Evolutionary conservation across 2,113 vertebrate genomes (phyloP), one percentile per base, ranked within the genome.

Genomic region (Mobula birostris): DNA sequence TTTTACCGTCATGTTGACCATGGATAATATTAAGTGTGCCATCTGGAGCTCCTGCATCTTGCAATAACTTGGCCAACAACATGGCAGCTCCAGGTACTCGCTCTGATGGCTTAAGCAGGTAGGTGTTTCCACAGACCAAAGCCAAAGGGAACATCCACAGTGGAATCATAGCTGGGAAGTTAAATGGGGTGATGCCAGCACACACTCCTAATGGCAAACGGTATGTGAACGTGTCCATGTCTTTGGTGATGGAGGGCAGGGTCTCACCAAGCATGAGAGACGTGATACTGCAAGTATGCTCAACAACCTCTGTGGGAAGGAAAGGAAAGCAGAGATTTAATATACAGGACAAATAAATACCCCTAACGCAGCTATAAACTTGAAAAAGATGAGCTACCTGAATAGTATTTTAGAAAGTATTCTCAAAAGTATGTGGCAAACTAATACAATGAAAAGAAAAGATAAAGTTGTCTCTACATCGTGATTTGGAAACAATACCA

Each of bases 131-230:
- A 94, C 98, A 98, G 83, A 98, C 99, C 98, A 99, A 97, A 87
- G 98, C 98, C 98, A 99, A 97, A 48, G 99, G 98, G 95, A 98
- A 99, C 98, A 99, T 99, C 99, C 99, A 99, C 48, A 99, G 97
- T 40, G 99, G 99, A 95, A 99, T 99, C 99, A 99, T 99, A 95
- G 98, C 99, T 0, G 99, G 99, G 96, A 99, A 99, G 95, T 99
- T 99, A 96, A 99, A 99, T 0, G 99, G 99, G 17, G 98, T 97
- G 1, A 99, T 98, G 94, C 99, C 99, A 12, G 98, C 98, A 15
- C 98, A 99, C 19, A 99, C 98, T 0, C 99, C 99, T 2, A 99
- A 95, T n/a, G 99, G 98, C 95, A 99, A 95, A 11, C 98, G 98
- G 95, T 98, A 99, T 76, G 98, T 99, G 94, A 96, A 97, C 94